Percentiles rank a stretch among this genome's conserved stretches.
Evolutionary conservation across 1,140 invertebrate species (phyloP).

Genomic region (Caenorhabditis brenneri): DNA sequence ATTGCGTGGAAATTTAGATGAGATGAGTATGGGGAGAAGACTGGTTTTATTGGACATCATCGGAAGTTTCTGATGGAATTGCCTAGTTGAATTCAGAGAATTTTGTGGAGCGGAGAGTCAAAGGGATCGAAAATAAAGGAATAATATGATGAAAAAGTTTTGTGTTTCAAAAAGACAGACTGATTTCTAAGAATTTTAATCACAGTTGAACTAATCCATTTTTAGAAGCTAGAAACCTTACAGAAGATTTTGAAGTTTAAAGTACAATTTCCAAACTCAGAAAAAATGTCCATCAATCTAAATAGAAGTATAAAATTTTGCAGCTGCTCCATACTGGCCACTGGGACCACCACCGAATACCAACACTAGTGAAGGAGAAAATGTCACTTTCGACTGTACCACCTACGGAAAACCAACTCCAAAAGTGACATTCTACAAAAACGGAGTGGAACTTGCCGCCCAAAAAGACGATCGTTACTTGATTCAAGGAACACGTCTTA

Average conservation of each 20-base stretch:
- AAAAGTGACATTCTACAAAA: conserved; percentile 92
- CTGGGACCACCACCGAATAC: conserved; percentile 83
- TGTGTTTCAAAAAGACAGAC: no score
- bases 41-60: conserved; percentile 27
- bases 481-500: conserved; percentile 78
- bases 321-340: conserved; percentile 89
- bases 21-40: background rate
- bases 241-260: no score
- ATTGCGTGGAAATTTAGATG: conserved; percentile 26
- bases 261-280: no score
- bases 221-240: no score
- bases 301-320: no score
- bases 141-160: no score
- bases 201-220: no score
- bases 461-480: conserved; percentile 58
- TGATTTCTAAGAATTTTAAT: no score
- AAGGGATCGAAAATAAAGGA: background rate
- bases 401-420: conserved; percentile 88
- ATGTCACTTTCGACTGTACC: conserved; percentile 83
- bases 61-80: background rate
- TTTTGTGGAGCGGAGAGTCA: background rate
- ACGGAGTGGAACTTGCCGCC: conserved; percentile 77
- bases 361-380: conserved; percentile 90
- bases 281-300: no score
- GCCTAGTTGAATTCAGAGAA: background rate